A percentile compares a stretch with the other conserved stretches of the same genome.
phyloP scores from a whole-genome alignment of 2,888 invertebrate species.

The Alviniconcha strummeri region DNA sequence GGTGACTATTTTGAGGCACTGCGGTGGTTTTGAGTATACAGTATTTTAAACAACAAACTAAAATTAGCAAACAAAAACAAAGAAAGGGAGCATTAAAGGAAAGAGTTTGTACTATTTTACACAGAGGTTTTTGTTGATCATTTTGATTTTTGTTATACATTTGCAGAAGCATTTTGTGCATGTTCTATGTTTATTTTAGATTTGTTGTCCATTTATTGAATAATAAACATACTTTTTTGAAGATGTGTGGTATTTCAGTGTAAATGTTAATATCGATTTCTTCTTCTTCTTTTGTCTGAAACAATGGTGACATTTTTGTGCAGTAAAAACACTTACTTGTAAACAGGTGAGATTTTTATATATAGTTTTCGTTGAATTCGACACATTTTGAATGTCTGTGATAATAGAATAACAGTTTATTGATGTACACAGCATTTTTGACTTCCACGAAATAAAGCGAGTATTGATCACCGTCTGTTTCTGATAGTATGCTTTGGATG shows the following conservation, averaged over 20 bases:
- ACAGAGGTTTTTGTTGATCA: too few species aligned
- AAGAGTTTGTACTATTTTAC: too few species aligned
- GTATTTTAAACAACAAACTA: too few species aligned
- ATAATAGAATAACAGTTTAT: neutral
- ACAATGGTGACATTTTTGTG: neutral
- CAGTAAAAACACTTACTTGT: neutral
- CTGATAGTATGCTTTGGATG: too few species aligned
- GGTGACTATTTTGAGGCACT: too few species aligned
- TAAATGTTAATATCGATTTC: neutral
- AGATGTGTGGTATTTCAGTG: neutral
- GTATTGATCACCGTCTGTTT: neutral
- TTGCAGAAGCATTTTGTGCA: too few species aligned
- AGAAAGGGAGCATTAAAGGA: too few species aligned
- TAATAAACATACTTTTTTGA: neutral
- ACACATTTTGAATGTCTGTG: neutral
- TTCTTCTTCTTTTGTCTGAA: neutral
- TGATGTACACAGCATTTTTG: neutral
- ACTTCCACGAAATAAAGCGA: conserved; percentile 17
- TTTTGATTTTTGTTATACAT: too few species aligned
- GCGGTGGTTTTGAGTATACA: too few species aligned
- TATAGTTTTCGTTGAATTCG: neutral
- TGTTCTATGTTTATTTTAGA: too few species aligned
- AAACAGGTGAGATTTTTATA: neutral
- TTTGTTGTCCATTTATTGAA: too few species aligned
- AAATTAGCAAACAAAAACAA: too few species aligned